phyloP scores from a whole-genome alignment of 2,797 vertebrate species.

The Syngnathus acus region DNA sequence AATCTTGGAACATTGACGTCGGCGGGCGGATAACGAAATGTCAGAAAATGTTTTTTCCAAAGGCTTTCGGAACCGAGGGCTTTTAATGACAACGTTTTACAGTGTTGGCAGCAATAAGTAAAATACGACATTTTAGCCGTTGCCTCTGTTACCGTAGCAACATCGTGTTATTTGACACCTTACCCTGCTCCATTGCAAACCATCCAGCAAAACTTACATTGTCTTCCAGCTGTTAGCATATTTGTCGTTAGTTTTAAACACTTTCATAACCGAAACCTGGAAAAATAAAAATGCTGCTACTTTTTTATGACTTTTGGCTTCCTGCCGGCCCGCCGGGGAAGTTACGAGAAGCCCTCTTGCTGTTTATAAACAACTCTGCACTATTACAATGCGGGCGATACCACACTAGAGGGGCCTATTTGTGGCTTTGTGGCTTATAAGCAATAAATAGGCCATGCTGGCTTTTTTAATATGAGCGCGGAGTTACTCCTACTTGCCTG shows the following conservation, averaged over 20 bases:
- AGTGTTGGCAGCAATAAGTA: no score
- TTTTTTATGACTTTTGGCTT: not conserved
- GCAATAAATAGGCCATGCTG: conserved; percentile 4
- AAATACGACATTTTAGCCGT: not conserved
- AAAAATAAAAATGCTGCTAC: not conserved
- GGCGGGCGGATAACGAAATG: conserved; percentile 34
- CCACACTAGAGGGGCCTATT: not conserved
- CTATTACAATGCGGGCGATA: not conserved
- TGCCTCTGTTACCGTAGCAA: not conserved
- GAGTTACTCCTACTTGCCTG: not conserved
- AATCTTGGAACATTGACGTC: conserved; percentile 39
- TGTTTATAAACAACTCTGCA: conserved; percentile 1
- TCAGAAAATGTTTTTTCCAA: conserved; percentile 34
- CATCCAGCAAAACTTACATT: not conserved
- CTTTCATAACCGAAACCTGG: not conserved
- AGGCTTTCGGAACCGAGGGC: no score
- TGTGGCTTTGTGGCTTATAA: conserved; percentile 3
- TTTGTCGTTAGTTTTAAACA: not conserved
- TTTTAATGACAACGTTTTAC: not conserved
- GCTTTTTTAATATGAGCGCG: conserved; percentile 1
- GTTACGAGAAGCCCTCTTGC: not conserved
- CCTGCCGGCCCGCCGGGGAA: not conserved
- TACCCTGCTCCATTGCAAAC: not conserved
- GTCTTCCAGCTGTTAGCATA: not conserved
- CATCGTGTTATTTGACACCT: not conserved